Evolutionary conservation across 2,888 invertebrate genomes (phyloP), one percentile per base, ranked within the genome.

Genomic region (Belgica antarctica): DNA sequence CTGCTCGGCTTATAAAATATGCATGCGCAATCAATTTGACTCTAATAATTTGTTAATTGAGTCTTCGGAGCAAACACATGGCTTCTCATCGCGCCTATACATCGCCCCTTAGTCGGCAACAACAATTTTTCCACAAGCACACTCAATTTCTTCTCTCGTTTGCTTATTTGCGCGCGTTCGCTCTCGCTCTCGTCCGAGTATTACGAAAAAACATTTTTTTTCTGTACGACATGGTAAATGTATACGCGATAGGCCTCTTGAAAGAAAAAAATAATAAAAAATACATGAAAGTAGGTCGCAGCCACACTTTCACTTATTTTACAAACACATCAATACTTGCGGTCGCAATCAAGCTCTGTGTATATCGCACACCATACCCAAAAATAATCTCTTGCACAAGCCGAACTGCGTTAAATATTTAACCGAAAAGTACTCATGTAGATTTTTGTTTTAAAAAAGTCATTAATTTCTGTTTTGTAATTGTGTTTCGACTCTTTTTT

Each of bases 241-340:
- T 59, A 59, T 59, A 27, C 57, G 22, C 52, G 31, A 22, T 57
- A 68, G 47, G 68, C 46, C 68, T 68, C 68, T 68, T 52, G 68
- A 68, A 68, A 46, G 12, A 41, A 63, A 62, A 19, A 12, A 36
- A 66, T 19, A 52, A 22, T 22, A 36, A 66, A 66, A 66, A 66
- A 47, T 34, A 90, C 90, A 88, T 86, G 85, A 88, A 92, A 91
- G 90, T 91, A 87, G 91, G 91, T 90, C 91, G 89, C 86, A 85
- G 84, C 85, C 84, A 89, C 88, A 89, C 89, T 89, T 89, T 89
- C 89, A 89, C 89, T 89, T 88, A 87, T 89, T 88, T 41, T 70
- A 70, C 70, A 12, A 61, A 70, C 57, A 70, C 70, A 70, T 15
- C 22, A 3, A 36, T 82, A n/a, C 81, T 81, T 81, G 79, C 25